Evolutionary conservation across 2,797 vertebrate species (phyloP).

Genomic region (Cercopithecus mitis): DNA sequence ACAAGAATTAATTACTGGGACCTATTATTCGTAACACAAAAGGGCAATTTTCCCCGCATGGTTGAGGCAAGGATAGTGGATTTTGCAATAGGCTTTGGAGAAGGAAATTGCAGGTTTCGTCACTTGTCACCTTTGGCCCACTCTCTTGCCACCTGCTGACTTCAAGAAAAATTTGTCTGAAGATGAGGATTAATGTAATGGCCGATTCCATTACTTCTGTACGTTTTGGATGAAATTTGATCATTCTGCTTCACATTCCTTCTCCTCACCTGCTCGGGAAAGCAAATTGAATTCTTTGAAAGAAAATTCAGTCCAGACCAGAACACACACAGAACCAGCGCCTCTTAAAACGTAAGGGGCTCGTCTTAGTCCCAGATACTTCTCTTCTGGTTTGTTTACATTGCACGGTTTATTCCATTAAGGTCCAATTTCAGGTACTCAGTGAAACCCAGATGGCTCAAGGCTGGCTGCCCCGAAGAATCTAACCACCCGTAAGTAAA

Average conservation of each 20-base stretch:
- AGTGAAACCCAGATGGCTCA: slow-evolving; percentile 57
- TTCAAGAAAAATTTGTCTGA: slow-evolving; percentile 80
- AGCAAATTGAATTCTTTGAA: slow-evolving; percentile 82
- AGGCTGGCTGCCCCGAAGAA: neutral
- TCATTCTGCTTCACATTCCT: slow-evolving; percentile 79
- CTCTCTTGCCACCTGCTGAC: slow-evolving; percentile 81
- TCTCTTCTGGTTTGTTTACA: slow-evolving; percentile 73
- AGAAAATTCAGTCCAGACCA: slow-evolving; percentile 80
- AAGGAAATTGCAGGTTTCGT: slow-evolving; percentile 75
- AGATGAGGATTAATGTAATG: slow-evolving; percentile 85
- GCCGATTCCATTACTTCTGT: slow-evolving; percentile 80
- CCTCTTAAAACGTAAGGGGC: neutral
- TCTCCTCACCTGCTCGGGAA: slow-evolving; percentile 83
- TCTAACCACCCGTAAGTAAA: slow-evolving; percentile 9
- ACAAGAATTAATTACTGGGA: neutral
- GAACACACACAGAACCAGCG: slow-evolving; percentile 65
- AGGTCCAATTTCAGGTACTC: slow-evolving; percentile 68
- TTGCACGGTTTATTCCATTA: slow-evolving; percentile 70
- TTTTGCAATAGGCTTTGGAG: slow-evolving; percentile 70
- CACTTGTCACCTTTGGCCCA: slow-evolving; percentile 81
- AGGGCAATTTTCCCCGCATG: slow-evolving; percentile 16
- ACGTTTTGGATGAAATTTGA: slow-evolving; percentile 82
- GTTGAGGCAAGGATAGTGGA: neutral
- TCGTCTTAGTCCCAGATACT: slow-evolving; percentile 37
- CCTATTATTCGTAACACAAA: neutral